phyloP scores from a whole-genome alignment of 2,797 vertebrate species.

The Cottoperca gobio region DNA sequence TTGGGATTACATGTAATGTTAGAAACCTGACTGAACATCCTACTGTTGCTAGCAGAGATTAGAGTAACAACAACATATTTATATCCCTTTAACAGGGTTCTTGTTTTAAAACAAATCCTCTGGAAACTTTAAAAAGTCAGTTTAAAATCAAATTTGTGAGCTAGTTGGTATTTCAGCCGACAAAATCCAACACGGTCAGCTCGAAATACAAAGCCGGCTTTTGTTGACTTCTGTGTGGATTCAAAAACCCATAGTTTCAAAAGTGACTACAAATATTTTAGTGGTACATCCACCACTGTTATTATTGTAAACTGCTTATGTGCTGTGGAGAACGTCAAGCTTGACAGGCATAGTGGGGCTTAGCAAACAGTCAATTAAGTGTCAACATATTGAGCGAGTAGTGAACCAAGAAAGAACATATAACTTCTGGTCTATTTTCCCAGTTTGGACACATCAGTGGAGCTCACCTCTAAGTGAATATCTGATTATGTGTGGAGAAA shows the following conservation, averaged over 20 bases:
- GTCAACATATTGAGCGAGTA: slow-evolving; percentile 1
- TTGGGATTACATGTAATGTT: background rate
- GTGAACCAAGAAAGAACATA: slow-evolving; percentile 10
- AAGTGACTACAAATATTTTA: background rate
- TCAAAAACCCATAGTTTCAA: background rate
- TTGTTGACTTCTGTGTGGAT: background rate
- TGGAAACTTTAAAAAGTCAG: background rate
- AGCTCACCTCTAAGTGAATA: slow-evolving; percentile 72
- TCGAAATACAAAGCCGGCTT: background rate
- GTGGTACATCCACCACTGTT: background rate
- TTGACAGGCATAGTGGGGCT: background rate
- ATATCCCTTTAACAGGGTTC: background rate
- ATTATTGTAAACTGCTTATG: background rate
- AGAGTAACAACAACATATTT: background rate
- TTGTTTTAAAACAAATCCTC: background rate
- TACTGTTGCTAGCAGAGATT: background rate
- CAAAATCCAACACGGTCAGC: background rate
- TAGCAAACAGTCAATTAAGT: slow-evolving; percentile 21
- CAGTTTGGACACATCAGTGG: slow-evolving; percentile 38
- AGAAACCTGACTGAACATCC: background rate
- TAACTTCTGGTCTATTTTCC: slow-evolving; percentile 29
- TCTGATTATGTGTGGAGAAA: slow-evolving; percentile 60
- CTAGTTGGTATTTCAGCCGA: background rate
- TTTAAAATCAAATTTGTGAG: too few relatives aligned
- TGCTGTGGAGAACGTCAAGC: background rate